phyloP scores from a whole-genome alignment of 2,113 vertebrate genomes.

The Datnioides undecimradiatus region DNA sequence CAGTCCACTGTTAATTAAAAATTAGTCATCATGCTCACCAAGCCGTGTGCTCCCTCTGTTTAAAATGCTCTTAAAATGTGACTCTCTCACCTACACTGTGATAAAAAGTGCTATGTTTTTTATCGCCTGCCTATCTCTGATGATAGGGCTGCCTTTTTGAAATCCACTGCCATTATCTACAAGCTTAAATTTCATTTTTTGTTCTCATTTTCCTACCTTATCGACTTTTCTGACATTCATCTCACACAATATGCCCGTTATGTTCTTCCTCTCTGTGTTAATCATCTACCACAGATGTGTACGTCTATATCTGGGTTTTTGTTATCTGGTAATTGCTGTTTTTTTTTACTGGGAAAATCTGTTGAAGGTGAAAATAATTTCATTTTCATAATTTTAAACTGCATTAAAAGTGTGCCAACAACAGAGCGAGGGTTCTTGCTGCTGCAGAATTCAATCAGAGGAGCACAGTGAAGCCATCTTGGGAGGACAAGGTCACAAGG shows the following conservation, averaged over 20 bases:
- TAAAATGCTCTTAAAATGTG: slow-evolving; percentile 37
- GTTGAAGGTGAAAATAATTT: no score
- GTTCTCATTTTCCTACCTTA: no score
- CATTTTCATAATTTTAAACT: no score
- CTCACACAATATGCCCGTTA: not conserved
- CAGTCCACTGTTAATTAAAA: slow-evolving; percentile 63
- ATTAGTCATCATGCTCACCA: slow-evolving; percentile 30
- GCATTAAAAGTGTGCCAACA: no score
- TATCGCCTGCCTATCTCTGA: slow-evolving; percentile 12
- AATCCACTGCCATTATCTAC: slow-evolving; percentile 15
- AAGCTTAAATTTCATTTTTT: not conserved
- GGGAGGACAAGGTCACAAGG: no score
- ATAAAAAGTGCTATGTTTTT: not conserved
- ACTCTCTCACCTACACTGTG: slow-evolving; percentile 17
- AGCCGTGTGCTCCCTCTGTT: slow-evolving; percentile 12
- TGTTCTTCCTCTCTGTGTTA: not conserved
- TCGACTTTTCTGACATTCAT: not conserved
- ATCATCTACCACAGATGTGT: not conserved
- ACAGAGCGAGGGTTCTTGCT: no score
- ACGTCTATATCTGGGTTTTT: no score
- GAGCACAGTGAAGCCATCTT: no score
- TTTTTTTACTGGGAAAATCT: no score
- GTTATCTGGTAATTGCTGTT: no score
- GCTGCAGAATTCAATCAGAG: no score
- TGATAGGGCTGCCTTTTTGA: slow-evolving; percentile 8